A percentile compares a stretch with the other conserved stretches of the same genome.
These are phyloP conservation scores for Dendrolimus punctatus DNA, from an alignment of 1,140 invertebrate genomes.

Conservation along the genomic window DNA sequence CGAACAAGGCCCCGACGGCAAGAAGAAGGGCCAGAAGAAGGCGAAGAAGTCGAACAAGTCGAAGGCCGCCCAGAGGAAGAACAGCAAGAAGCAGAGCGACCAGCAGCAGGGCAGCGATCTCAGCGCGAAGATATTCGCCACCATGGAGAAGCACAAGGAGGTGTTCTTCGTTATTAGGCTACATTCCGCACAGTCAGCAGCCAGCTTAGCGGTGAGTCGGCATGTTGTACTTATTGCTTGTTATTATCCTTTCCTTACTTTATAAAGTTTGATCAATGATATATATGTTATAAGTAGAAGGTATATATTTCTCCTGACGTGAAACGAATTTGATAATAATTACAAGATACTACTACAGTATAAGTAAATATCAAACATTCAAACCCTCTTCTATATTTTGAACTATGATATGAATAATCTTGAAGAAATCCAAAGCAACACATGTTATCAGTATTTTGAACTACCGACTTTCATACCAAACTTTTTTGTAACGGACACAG, in stretches of 20 bases:
- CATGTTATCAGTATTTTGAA: no score
- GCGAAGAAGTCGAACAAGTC: slow-evolving; percentile 97
- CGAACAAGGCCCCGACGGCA: slow-evolving; percentile 89
- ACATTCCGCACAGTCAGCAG: slow-evolving; percentile 95
- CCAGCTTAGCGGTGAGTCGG: slow-evolving; percentile 87
- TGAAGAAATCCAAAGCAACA: no score
- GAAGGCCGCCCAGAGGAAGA: slow-evolving; percentile 95
- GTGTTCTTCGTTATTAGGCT: slow-evolving; percentile 99
- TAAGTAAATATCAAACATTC: no score
- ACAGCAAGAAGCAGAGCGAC: slow-evolving; percentile 95
- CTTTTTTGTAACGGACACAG: no score
- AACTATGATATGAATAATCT: no score
- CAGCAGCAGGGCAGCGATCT: slow-evolving; percentile 97
- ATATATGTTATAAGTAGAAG: not conserved
- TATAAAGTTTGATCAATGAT: not conserved
- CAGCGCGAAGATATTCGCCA: slow-evolving; percentile 96
- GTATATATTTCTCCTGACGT: not conserved
- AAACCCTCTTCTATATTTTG: no score
- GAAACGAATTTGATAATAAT: no score
- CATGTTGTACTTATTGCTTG: slow-evolving; percentile 1
- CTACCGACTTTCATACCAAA: no score
- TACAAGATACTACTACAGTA: no score
- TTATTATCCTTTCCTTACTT: no score
- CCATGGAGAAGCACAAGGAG: slow-evolving; percentile 99
- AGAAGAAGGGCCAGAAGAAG: slow-evolving; percentile 98